Evolutionary conservation across 2,888 invertebrate genomes (phyloP).

Genomic region (Euzophera pinguis): DNA sequence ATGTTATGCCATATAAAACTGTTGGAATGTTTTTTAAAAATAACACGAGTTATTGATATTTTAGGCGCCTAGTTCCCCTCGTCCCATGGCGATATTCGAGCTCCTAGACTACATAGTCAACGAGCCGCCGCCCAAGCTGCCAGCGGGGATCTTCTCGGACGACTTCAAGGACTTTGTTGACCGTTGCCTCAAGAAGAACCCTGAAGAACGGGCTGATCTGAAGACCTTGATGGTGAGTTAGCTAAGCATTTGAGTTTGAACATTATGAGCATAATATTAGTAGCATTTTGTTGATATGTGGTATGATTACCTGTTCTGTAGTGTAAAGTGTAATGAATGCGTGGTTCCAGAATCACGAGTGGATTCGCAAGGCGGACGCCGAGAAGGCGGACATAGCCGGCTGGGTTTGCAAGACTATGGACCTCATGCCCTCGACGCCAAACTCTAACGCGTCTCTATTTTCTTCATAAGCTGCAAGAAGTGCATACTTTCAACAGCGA

Average conservation of each 20-base stretch:
- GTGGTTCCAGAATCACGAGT: constrained; percentile 88
- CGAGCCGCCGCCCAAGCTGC: constrained; percentile 97
- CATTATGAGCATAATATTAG: too few relatives aligned
- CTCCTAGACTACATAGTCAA: constrained; percentile 99
- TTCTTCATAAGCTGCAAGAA: constrained; percentile 82
- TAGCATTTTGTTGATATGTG: too few relatives aligned
- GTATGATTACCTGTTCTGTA: too few relatives aligned
- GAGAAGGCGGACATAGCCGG: constrained; percentile 97
- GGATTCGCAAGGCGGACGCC: constrained; percentile 90
- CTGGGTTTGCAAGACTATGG: constrained; percentile 96
- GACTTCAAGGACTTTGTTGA: constrained; percentile 98
- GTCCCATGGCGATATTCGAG: constrained; percentile 99
- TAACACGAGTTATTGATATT: too few relatives aligned
- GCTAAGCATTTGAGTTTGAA: too few relatives aligned
- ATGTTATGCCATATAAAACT: too few relatives aligned
- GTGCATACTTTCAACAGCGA: constrained; percentile 81
- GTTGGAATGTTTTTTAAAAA: too few relatives aligned
- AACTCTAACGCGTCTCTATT: constrained; percentile 82
- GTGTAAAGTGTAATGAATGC: too few relatives aligned
- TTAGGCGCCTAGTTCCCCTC: constrained; percentile 84
- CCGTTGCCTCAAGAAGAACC: constrained; percentile 97
- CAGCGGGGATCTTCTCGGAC: constrained; percentile 92
- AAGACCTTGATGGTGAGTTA: constrained; percentile 91
- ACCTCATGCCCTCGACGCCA: constrained; percentile 91
- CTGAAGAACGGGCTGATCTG: constrained; percentile 96